Evolutionary conservation across 2,888 invertebrate species (phyloP).

Genomic region (Lithophane socia): DNA sequence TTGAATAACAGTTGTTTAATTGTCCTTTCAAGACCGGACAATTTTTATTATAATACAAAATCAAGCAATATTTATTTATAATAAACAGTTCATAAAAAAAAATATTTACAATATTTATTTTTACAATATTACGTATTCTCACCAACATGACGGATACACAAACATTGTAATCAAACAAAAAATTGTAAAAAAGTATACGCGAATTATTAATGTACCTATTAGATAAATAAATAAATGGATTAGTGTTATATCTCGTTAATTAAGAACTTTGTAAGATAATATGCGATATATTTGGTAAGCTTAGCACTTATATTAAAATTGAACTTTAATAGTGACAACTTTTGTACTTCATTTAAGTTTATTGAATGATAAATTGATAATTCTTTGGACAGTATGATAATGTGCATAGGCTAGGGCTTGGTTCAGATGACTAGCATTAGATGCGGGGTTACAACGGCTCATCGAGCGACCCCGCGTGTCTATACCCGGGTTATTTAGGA

Average conservation of each 20-base stretch:
- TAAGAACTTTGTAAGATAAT: conserved; percentile 48
- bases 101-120: neutral
- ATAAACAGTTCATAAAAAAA: neutral
- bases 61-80: neutral
- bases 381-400: conserved; percentile 1
- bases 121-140: neutral
- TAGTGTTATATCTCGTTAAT: conserved; percentile 51
- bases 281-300: conserved; percentile 39
- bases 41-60: neutral
- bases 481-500: no score
- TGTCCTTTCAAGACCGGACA: neutral
- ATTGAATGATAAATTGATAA: conserved; percentile 3
- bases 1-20: neutral
- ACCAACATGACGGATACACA: conserved; percentile 31
- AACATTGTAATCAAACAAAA: conserved; percentile 44
- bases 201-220: conserved; percentile 61
- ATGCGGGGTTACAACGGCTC: no score
- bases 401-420: neutral
- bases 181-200: conserved; percentile 65
- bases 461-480: no score
- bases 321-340: conserved; percentile 23
- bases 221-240: conserved; percentile 52
- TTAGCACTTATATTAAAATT: conserved; percentile 31
- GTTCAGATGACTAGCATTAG: conserved; percentile 8
- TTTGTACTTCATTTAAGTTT: conserved; percentile 37